Evolutionary conservation across 1,140 invertebrate genomes (phyloP).

Genomic region (Bradynema listronoti): DNA sequence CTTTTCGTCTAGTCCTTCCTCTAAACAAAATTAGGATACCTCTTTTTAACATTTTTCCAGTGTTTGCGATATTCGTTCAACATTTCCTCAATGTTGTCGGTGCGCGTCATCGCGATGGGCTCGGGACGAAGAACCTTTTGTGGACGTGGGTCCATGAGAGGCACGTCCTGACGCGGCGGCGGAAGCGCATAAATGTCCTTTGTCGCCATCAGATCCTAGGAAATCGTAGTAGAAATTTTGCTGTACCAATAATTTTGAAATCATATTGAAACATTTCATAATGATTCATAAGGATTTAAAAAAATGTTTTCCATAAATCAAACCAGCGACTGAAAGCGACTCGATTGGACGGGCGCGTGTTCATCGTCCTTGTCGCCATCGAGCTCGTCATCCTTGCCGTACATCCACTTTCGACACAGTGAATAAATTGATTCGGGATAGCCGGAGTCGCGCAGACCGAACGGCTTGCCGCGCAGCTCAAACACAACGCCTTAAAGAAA

Average conservation of each 20-base stretch:
- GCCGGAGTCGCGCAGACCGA: conserved; percentile 33
- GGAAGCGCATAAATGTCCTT: conserved; percentile 39
- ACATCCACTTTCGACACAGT: conserved; percentile 46
- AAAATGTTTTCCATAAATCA: background rate
- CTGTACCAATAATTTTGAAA: background rate
- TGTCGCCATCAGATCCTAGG: conserved; percentile 39
- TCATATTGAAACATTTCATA: background rate
- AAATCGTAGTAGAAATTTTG: background rate
- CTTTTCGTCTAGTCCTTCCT: background rate
- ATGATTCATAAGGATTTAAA: background rate
- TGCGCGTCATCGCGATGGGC: background rate
- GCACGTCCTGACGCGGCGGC: conserved; percentile 14
- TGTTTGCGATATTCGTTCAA: conserved; percentile 30
- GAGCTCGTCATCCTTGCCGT: conserved; percentile 46
- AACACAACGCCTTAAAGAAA: conserved; percentile 38
- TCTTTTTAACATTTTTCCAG: conserved; percentile 42
- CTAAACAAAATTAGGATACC: conserved; percentile 5
- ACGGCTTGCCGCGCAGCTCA: conserved; percentile 42
- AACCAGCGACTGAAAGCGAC: conserved; percentile 7
- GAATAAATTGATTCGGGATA: conserved; percentile 33
- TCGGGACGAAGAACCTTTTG: conserved; percentile 16
- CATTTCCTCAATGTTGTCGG: conserved; percentile 7
- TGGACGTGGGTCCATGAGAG: conserved; percentile 28
- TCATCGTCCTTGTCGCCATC: conserved; percentile 20
- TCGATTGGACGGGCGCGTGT: background rate